Conservation (phyloP, 2,888 invertebrate genomes). For the Tetanocera ferruginea region DNA sequence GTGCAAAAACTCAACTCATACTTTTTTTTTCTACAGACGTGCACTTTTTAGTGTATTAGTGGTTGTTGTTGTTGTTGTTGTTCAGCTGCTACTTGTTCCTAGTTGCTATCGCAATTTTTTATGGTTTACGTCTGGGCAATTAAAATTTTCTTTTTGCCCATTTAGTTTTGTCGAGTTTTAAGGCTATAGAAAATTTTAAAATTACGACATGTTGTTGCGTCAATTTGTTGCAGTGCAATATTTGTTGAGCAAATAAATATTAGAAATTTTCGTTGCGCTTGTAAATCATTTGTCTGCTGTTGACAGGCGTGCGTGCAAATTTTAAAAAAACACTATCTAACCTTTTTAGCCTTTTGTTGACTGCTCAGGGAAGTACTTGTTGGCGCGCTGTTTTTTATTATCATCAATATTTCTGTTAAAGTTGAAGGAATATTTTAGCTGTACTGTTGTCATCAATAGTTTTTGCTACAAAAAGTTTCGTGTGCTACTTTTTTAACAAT, state of each 20-base stretch:
- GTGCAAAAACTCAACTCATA: no score
- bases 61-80: neutral
- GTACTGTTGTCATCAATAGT: no score
- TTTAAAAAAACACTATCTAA: no score
- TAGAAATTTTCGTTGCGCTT: constrained; percentile 39
- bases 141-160: neutral
- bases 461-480: no score
- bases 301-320: neutral
- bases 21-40: no score
- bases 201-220: constrained; percentile 10
- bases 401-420: no score
- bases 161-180: neutral
- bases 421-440: no score
- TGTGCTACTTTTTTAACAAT: no score
- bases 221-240: neutral
- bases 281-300: constrained; percentile 40
- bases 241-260: constrained; percentile 19
- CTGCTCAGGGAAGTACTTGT: no score
- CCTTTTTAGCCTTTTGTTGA: no score
- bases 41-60: no score
- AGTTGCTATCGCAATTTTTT: constrained; percentile 27
- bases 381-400: no score
- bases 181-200: neutral
- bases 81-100: neutral
- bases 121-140: constrained; percentile 17